These are phyloP conservation scores for Epinephelus cyanopodus DNA, from an alignment of 2,113 vertebrate species.

Conservation along the genomic window DNA sequence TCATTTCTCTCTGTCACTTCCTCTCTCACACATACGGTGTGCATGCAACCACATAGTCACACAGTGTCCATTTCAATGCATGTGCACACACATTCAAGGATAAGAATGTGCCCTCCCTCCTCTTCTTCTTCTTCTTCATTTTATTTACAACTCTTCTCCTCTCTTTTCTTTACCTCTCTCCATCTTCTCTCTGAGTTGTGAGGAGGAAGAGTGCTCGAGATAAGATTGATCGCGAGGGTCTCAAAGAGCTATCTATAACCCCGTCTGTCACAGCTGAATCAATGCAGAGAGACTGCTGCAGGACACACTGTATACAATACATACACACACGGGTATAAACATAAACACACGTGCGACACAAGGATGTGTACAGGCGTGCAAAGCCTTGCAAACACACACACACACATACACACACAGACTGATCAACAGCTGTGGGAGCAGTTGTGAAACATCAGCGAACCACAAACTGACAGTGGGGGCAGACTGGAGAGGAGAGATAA, in stretches of 20 bases:
- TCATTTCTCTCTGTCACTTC: constrained; percentile 71
- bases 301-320: constrained; percentile 49
- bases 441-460: constrained; percentile 76
- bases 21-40: constrained; percentile 51
- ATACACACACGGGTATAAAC: constrained; percentile 22
- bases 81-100: not conserved
- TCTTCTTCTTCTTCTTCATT: not conserved
- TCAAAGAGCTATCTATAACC: constrained; percentile 75
- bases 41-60: constrained; percentile 12
- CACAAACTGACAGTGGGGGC: constrained; percentile 82
- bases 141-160: not conserved
- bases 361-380: too few species aligned
- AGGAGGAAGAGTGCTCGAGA: constrained; percentile 67
- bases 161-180: not conserved
- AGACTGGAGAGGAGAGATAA: constrained; percentile 67
- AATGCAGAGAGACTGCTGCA: constrained; percentile 58
- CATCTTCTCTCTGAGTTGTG: constrained; percentile 42
- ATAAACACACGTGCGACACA: not conserved
- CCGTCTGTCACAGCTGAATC: constrained; percentile 64
- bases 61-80: constrained; percentile 5
- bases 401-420: constrained; percentile 19
- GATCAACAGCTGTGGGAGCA: constrained; percentile 71
- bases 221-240: constrained; percentile 70
- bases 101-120: too few species aligned
- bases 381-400: not conserved